phyloP scores from a whole-genome alignment of 2,888 invertebrate species.

The Anoplius nigerrimus region DNA sequence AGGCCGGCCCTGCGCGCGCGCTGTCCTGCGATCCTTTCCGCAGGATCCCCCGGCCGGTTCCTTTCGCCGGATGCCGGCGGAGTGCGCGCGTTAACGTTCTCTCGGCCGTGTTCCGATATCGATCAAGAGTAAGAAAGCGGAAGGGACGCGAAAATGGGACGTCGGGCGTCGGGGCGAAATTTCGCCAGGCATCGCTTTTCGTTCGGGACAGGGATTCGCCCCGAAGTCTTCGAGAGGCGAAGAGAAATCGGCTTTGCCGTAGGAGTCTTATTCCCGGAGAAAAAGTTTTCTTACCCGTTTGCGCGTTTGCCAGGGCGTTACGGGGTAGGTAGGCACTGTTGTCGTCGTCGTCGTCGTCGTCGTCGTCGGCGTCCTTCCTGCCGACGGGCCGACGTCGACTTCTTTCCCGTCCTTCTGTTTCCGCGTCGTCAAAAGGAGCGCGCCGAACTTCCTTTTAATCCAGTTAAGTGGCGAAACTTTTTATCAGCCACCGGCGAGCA shows the following conservation, averaged over 20 bases:
- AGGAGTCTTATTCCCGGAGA: constrained; percentile 8
- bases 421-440: constrained; percentile 2
- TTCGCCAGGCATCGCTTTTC: not conserved
- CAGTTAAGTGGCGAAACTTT: constrained; percentile 42
- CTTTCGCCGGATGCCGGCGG: no score
- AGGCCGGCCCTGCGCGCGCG: no score
- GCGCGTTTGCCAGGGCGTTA: constrained; percentile 1
- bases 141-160: no score
- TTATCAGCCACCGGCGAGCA: not conserved
- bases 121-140: no score
- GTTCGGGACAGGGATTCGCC: not conserved
- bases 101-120: no score
- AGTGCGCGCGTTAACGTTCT: no score
- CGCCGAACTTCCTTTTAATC: constrained; percentile 44
- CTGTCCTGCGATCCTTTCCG: no score
- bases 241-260: constrained; percentile 16
- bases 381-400: no score
- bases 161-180: no score
- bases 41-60: no score
- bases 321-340: not conserved
- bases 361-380: not conserved
- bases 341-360: no score
- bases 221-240: not conserved
- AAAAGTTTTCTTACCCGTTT: constrained; percentile 23
- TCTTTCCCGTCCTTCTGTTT: not conserved